Percentiles rank a stretch among this genome's conserved stretches.
phyloP scores from a whole-genome alignment of 2,797 vertebrate species.

The Lutjanus campechanus region DNA sequence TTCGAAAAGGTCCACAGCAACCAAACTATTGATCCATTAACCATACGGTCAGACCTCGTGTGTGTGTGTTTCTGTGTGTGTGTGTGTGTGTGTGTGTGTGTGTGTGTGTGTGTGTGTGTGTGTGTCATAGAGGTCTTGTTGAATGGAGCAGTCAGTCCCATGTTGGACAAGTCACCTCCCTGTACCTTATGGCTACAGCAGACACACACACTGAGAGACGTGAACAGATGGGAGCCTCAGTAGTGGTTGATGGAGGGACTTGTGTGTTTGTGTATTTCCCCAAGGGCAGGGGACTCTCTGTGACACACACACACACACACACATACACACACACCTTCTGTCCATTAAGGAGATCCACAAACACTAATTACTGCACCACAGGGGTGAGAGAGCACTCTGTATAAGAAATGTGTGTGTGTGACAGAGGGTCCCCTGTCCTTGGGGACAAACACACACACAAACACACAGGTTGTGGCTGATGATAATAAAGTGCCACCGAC shows the following conservation, averaged over 20 bases:
- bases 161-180: constrained; percentile 60
- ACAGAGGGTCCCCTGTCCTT: too few relatives aligned
- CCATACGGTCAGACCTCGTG: neutral
- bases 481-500: constrained; percentile 13
- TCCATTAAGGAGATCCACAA: constrained; percentile 32
- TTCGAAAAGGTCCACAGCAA: neutral
- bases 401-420: constrained; percentile 9
- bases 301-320: constrained; percentile 19
- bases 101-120: constrained; percentile 7
- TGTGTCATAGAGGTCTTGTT: constrained; percentile 23
- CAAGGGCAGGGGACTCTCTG: constrained; percentile 27
- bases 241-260: constrained; percentile 49
- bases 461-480: neutral
- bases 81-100: neutral
- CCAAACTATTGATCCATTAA: neutral
- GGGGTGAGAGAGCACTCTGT: constrained; percentile 33
- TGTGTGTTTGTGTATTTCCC: constrained; percentile 53
- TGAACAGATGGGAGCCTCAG: constrained; percentile 71
- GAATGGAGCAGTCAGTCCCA: constrained; percentile 57
- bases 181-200: constrained; percentile 50
- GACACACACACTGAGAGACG: constrained; percentile 42
- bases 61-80: neutral
- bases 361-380: constrained; percentile 61
- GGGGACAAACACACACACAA: too few relatives aligned
- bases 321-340: constrained; percentile 39